Percentiles rank a stretch among this genome's conserved stretches.
These are phyloP conservation scores for Styela clava DNA, from an alignment of 23 tunicate species.

Conservation along the genomic window DNA sequence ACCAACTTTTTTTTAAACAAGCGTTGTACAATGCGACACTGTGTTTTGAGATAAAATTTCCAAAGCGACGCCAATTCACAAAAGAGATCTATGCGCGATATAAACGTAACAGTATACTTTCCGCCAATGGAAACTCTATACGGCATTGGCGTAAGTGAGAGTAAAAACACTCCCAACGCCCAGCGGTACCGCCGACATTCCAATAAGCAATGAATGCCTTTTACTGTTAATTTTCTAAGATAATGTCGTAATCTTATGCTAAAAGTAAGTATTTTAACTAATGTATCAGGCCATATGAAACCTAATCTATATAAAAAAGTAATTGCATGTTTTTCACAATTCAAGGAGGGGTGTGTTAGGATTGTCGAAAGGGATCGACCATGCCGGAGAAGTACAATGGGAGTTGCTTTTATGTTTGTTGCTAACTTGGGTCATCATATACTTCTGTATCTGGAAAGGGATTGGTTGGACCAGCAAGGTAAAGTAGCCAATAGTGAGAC, in stretches of 20 bases:
- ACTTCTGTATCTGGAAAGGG: constrained; percentile 93
- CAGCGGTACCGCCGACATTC: no score
- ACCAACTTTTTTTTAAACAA: no score
- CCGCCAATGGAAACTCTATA: not conserved
- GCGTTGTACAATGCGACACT: not conserved
- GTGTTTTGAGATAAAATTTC: not conserved
- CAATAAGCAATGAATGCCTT: no score
- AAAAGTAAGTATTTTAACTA: no score
- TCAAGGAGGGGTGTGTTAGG: constrained; percentile 67
- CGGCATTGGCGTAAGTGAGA: no score
- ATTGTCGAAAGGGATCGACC: constrained; percentile 60
- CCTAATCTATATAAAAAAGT: not conserved
- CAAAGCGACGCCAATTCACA: not conserved
- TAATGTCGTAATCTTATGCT: no score
- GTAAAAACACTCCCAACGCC: no score
- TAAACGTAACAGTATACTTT: not conserved
- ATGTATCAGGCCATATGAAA: no score
- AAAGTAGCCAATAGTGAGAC: not conserved
- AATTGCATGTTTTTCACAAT: not conserved
- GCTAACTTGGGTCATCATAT: constrained; percentile 71
- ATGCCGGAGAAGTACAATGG: constrained; percentile 69
- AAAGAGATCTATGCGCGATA: not conserved
- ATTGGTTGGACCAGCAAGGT: constrained; percentile 98
- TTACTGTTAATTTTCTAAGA: no score
- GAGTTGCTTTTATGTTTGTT: constrained; percentile 67